Base-by-base conservation (phyloP, 2,797 vertebrate genomes). In the Halcyon leucocephala region DNA sequence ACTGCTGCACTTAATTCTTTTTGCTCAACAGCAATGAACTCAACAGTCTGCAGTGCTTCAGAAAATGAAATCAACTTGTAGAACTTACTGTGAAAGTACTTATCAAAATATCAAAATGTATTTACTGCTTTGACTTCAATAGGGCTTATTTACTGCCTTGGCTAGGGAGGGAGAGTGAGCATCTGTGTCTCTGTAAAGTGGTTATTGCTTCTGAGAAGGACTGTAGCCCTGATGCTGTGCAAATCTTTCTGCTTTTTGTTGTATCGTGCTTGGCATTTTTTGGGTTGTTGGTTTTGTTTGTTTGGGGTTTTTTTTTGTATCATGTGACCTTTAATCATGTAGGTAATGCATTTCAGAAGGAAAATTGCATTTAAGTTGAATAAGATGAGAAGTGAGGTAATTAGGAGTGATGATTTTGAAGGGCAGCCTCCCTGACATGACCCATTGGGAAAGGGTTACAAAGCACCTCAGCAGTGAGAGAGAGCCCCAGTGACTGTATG, bases 21-120 rank as follows among this genome's bases (percentile, higher is more conserved):
- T 79, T 93, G 58, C 49, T 94, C 72, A 76, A 62, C 1, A 12
- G 20, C 77, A 73, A 57, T 4, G 10, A 86, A 79, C 72, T 82
- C 66, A 57, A 51, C 51, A 77, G 18, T 60, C 82, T 93, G 28
- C 44, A 82, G 62, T 57, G 44, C 88, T 94, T 86, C 41, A 95
- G 60, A 81, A 89, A 95, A 93, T 21, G 11, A 69, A 44, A 95
- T 77, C 33, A 21, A 65, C 94, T 90, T 89, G 48, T 90, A 69
- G 90, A 90, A 91, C 85, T 90, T 95, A 41, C 80, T 87, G 18
- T 91, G 72, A 70, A 96, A 88, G 26, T 86, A 57, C 79, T 86
- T 91, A 77, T 28, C 85, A 94, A 88, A 70, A 93, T 95, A 90
- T 90, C 55, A 72, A 77, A 86, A 69, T 9, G 17, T 69, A 54